phyloP scores from a whole-genome alignment of 2,113 vertebrate genomes.

The Pelecanus crispus region DNA sequence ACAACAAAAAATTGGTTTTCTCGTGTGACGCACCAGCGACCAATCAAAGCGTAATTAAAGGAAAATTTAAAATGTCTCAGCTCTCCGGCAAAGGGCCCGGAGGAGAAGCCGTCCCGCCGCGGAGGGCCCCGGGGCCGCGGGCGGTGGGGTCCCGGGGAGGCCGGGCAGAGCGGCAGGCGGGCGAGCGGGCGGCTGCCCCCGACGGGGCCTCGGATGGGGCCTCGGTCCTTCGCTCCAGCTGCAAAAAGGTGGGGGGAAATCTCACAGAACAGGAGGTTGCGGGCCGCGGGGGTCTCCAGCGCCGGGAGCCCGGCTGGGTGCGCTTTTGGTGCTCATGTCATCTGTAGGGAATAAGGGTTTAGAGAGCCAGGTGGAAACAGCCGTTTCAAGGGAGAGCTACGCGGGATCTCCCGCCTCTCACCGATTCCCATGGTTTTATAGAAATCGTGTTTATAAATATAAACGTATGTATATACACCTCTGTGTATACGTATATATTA shows the following conservation, averaged over 20 bases:
- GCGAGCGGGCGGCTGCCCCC: no score
- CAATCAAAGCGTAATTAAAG: background rate
- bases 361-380: background rate
- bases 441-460: background rate
- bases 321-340: background rate
- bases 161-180: no score
- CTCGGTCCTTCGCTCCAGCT: background rate
- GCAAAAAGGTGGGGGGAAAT: background rate
- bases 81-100: no score
- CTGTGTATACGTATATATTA: background rate
- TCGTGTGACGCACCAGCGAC: background rate
- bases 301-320: background rate
- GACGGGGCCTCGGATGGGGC: no score
- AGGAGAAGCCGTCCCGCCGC: background rate
- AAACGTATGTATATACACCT: background rate
- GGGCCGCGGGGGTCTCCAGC: background rate
- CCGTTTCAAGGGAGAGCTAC: background rate
- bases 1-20: background rate
- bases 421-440: background rate
- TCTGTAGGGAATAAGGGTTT: background rate
- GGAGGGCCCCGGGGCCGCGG: background rate
- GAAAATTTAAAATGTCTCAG: background rate
- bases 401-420: background rate
- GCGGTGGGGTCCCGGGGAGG: no score
- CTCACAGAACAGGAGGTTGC: background rate